Evolutionary conservation across 2,113 vertebrate genomes (phyloP), one percentile per base, ranked within the genome.

Genomic region (Microtus pennsylvanicus): DNA sequence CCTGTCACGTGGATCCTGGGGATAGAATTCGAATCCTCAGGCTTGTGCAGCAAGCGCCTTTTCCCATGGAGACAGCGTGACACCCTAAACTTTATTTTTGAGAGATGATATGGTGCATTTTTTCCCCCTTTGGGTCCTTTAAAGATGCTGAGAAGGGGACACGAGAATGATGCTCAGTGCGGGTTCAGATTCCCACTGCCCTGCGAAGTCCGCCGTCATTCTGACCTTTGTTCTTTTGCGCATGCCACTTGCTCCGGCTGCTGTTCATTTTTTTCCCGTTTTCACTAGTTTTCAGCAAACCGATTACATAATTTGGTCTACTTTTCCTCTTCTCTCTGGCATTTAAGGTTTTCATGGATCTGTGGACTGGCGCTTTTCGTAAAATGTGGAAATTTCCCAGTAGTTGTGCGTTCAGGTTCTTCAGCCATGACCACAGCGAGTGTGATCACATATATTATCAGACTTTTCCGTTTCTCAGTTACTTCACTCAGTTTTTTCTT

Each of bases 401-500:
- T 75, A 12, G 7, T 13, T 14, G 13, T 58, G 33, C 14, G 5
- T 33, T 55, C 16, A n/a, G 10, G 0, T 9, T 2, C 38, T 19
- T 22, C 78, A 16, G 19, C 38, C 17, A 26, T 16, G 17, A 52
- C 67, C 22, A 9, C 33, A 86, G 42, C 19, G 14, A 75, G 9
- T 33, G 10, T n/a, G 2, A 1, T 12, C 2, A 8, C 74, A 6
- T 33, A 2, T 1, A 0, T 1, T 1, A 7, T 1, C 42, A 55
- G 77, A 61, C 1, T 33, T 24, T 33, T 45, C 45, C 7, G 35
- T 58, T 45, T 61, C 50, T 72, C 45, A 33, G 24, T 58, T 10
- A 21, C 50, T 38, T 80, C 12, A 22, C 47, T 21, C 0, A 28
- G 61, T 35, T 47, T 47, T 78, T 87, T 38, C 42, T 61, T 65